These are phyloP conservation scores for Leptinotarsa lineolata DNA, from an alignment of 1,140 invertebrate species.

Conservation along the genomic window DNA sequence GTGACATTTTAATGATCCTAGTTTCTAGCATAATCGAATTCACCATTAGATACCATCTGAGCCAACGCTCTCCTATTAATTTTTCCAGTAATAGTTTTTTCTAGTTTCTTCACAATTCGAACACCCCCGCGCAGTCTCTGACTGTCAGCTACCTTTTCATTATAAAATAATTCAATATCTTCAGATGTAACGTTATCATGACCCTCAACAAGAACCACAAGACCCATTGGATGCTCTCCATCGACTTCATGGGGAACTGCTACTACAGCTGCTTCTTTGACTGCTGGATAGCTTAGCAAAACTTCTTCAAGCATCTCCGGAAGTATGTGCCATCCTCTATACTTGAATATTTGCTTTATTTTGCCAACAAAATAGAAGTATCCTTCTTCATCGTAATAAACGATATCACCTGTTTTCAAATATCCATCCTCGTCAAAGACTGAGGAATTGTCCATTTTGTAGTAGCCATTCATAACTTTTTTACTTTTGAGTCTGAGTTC, in stretches of 20 bases:
- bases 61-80: slow-evolving; percentile 50
- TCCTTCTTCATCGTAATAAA: slow-evolving; percentile 67
- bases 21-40: not conserved
- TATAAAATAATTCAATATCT: slow-evolving; percentile 58
- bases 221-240: slow-evolving; percentile 71
- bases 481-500: slow-evolving; percentile 62
- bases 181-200: slow-evolving; percentile 54
- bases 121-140: slow-evolving; percentile 56
- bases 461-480: slow-evolving; percentile 62
- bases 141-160: slow-evolving; percentile 49
- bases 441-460: slow-evolving; percentile 64
- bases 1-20: too few relatives aligned
- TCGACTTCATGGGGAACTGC: slow-evolving; percentile 65
- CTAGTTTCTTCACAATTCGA: slow-evolving; percentile 58
- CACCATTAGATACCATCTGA: slow-evolving; percentile 32
- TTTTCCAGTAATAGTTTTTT: slow-evolving; percentile 64
- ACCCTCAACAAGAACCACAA: slow-evolving; percentile 59
- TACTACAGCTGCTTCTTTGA: slow-evolving; percentile 71
- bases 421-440: slow-evolving; percentile 65
- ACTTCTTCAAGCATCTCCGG: slow-evolving; percentile 67
- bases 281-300: slow-evolving; percentile 64
- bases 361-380: slow-evolving; percentile 70
- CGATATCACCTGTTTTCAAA: slow-evolving; percentile 72
- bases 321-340: slow-evolving; percentile 51
- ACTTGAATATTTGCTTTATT: slow-evolving; percentile 78